Percentiles rank a stretch among this genome's conserved stretches.
Conservation (phyloP, 2,113 vertebrate genomes). For the Astatotilapia flaviijosephi region DNA sequence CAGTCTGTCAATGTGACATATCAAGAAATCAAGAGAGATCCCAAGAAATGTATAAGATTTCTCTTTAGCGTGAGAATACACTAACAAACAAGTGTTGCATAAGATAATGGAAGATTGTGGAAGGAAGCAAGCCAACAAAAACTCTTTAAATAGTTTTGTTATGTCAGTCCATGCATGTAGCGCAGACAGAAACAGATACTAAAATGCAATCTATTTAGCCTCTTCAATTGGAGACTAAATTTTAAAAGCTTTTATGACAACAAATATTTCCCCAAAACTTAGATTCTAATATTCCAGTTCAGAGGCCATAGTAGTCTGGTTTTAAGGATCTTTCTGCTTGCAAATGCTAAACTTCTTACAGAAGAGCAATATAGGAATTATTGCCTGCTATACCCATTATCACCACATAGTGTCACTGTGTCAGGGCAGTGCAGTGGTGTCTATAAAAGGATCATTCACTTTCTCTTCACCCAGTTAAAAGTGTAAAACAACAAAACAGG, state of each 20-base stretch:
- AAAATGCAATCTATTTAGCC: neutral
- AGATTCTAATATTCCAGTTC: neutral
- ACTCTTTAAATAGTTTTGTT: neutral
- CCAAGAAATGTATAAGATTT: neutral
- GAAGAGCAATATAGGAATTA: neutral
- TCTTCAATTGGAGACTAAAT: neutral
- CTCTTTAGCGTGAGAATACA: neutral
- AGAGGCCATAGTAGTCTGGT: neutral
- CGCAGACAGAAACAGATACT: neutral
- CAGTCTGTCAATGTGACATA: neutral
- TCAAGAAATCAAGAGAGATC: neutral
- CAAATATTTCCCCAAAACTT: neutral
- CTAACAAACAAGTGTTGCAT: neutral
- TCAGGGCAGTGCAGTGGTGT: neutral
- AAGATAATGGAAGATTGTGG: neutral
- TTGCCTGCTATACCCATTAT: constrained; percentile 3
- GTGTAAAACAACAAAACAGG: neutral
- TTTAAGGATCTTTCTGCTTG: neutral
- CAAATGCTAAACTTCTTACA: neutral
- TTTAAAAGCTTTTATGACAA: neutral
- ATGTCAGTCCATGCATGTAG: neutral
- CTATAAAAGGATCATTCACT: neutral
- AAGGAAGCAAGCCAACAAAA: neutral
- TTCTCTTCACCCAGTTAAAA: neutral
- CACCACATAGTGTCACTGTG: constrained; percentile 51